These are phyloP conservation scores for Xanthorhoe spadicearia DNA, from an alignment of 2,888 invertebrate genomes.

Conservation along the genomic window DNA sequence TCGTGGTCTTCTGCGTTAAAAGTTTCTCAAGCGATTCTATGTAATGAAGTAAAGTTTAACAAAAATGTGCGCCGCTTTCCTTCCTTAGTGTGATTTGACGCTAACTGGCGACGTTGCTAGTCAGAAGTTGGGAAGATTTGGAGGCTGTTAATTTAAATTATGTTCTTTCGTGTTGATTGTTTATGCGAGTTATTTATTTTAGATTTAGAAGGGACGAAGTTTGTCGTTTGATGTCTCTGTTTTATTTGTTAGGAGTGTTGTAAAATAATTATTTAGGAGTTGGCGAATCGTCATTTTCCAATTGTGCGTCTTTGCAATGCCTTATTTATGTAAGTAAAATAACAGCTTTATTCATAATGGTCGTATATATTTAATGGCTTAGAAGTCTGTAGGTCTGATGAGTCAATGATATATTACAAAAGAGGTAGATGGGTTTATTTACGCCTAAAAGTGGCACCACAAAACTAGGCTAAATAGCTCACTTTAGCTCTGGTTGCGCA, in stretches of 20 bases:
- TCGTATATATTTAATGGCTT: neutral
- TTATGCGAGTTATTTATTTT: slow-evolving; percentile 41
- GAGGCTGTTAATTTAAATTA: slow-evolving; percentile 50
- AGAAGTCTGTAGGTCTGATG: neutral
- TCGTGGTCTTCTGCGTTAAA: no score
- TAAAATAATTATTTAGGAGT: slow-evolving; percentile 7
- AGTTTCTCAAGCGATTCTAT: no score
- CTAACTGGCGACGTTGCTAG: slow-evolving; percentile 46
- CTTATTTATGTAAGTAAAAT: slow-evolving; percentile 28
- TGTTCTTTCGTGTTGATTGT: slow-evolving; percentile 33
- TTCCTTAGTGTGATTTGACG: no score
- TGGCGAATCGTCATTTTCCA: slow-evolving; percentile 22
- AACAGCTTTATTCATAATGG: neutral
- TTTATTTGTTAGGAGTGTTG: slow-evolving; percentile 7
- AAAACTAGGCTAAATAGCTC: no score
- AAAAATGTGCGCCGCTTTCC: no score
- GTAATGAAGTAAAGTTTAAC: no score
- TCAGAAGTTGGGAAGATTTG: slow-evolving; percentile 46
- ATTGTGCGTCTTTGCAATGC: slow-evolving; percentile 19
- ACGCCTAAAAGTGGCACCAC: no score
- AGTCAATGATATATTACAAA: neutral
- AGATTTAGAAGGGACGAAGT: slow-evolving; percentile 21
- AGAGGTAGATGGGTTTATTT: no score
- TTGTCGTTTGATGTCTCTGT: slow-evolving; percentile 21
- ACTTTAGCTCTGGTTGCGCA: no score